Base-by-base conservation (phyloP, 2,797 vertebrate species). In the Gephyroberyx darwinii region DNA sequence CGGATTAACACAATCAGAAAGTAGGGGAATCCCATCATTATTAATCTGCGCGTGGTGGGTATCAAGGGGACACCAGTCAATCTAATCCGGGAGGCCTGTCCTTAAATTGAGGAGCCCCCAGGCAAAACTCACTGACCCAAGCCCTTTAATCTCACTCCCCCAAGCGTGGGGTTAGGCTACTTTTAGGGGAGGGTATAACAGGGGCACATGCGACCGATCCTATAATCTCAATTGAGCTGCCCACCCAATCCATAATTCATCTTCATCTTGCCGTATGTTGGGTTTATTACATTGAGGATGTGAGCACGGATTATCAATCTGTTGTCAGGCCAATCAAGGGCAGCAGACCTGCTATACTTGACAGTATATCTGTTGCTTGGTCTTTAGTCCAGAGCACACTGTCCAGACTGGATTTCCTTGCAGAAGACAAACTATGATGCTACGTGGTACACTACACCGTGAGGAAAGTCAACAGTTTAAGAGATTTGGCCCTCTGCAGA, bases 1-100 rank as follows among this genome's bases (percentile, higher is more conserved):
- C 17, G 78, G 90, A 90, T 90, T 89, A 89, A 86, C 74, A 67
- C 78, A 87, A 88, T 88, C 84, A 87, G 58, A 84, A 83, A 81
- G 50, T 51, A 64, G 56, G 71, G 74, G 57, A 87, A 88, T 87
- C 82, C 80, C 81, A 86, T 92, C 78, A 82, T 77, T 69, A 52
- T 3, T 84, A 89, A 90, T 91, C 88, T 83, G 8, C 16, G 58
- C 8, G 17, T 52, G 50, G 35, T 64, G 33, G 70, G 62, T 65
- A 83, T 75, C 5, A 30, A 52, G 75, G 39, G 54, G 65, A 68
- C 59, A 79, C 63, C 74, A 70, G 83, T 88, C 83, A 88, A 71
- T 82, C 77, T 35, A 74, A 74, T 80, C 69, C 54, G 30, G 26
- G 71, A 76, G 55, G 69, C 7, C 31, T 50, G 54, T 64, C 59